Conservation (phyloP, 1,140 invertebrate genomes). For the Coptotermes formosanus region DNA sequence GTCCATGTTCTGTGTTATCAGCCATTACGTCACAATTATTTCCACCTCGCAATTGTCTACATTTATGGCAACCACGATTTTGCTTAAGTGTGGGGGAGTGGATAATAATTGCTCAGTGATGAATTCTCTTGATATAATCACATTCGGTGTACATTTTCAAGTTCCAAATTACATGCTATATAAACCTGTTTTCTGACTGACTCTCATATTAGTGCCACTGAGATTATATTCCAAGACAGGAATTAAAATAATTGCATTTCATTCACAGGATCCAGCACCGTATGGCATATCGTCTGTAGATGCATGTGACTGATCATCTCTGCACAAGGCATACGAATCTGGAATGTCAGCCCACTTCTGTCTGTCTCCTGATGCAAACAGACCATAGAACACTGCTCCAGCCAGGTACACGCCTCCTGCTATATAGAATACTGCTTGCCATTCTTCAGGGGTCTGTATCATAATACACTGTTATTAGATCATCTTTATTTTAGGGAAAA, state of each 20-base stretch:
- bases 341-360: conserved; percentile 46
- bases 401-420: conserved; percentile 48
- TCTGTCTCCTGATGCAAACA: conserved; percentile 51
- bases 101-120: too few relatives aligned
- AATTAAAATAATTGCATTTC: not conserved
- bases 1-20: too few relatives aligned
- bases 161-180: too few relatives aligned
- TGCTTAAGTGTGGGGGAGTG: too few relatives aligned
- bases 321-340: conserved; percentile 25
- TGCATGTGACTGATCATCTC: conserved; percentile 33
- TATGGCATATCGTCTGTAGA: conserved; percentile 35
- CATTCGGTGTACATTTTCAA: too few relatives aligned
- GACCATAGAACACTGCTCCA: conserved; percentile 49
- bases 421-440: conserved; percentile 55
- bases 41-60: too few relatives aligned
- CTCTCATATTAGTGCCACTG: not conserved
- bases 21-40: too few relatives aligned
- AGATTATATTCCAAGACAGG: not conserved
- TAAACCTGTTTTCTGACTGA: too few relatives aligned
- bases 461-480: not conserved
- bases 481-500: not conserved
- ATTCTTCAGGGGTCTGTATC: conserved; percentile 48
- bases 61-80: too few relatives aligned
- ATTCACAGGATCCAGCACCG: conserved; percentile 34
- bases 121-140: too few relatives aligned